Evolutionary conservation across 2,888 invertebrate genomes (phyloP).

Genomic region (Cepaea hortensis): DNA sequence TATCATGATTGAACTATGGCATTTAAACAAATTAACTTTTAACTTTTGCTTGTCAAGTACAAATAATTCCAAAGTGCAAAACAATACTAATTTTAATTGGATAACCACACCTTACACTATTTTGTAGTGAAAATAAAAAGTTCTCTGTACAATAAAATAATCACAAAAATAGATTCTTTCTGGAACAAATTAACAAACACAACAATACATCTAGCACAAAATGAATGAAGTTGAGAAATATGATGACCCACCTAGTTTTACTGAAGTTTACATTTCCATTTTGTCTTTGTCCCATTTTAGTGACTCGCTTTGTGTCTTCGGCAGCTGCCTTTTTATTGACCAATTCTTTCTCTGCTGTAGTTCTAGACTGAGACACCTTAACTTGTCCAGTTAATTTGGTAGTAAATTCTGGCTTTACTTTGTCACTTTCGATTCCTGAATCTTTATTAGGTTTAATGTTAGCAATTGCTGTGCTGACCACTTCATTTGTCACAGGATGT

Average conservation of each 20-base stretch:
- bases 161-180: too few species aligned
- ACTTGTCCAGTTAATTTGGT: neutral
- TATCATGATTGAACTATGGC: too few species aligned
- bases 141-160: too few species aligned
- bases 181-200: too few species aligned
- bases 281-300: constrained; percentile 13
- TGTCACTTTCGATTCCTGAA: neutral
- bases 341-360: constrained; percentile 10
- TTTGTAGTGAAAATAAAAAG: too few species aligned
- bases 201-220: neutral
- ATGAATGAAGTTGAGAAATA: neutral
- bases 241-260: neutral
- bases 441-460: constrained; percentile 10
- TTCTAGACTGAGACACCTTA: constrained; percentile 9
- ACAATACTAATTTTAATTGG: too few species aligned
- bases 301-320: neutral
- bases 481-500: neutral
- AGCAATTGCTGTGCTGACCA: neutral
- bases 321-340: neutral
- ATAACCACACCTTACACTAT: too few species aligned
- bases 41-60: too few species aligned
- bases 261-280: neutral
- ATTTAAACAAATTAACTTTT: too few species aligned
- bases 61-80: too few species aligned
- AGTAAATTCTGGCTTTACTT: neutral